phyloP scores from a whole-genome alignment of 2,113 vertebrate species.

The Anarrhichthys ocellatus region DNA sequence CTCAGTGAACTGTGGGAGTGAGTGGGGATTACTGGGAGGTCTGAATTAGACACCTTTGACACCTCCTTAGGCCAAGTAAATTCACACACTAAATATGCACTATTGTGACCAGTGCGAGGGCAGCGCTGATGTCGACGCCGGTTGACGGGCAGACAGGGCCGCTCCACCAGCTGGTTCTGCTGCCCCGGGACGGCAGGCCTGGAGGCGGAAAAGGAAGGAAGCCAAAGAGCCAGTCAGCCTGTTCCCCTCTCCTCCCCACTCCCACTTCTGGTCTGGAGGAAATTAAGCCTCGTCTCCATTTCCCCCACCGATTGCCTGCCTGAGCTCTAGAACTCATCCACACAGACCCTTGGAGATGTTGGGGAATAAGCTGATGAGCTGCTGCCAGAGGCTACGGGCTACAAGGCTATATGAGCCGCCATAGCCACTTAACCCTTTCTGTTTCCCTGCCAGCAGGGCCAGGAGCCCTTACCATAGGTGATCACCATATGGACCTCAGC shows the following conservation, averaged over 20 bases:
- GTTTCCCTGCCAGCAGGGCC: constrained; percentile 38
- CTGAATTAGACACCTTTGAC: constrained; percentile 66
- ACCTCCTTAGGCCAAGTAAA: constrained; percentile 56
- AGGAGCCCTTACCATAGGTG: constrained; percentile 55
- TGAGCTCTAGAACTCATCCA: constrained; percentile 52
- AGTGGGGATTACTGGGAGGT: constrained; percentile 35
- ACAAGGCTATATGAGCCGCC: constrained; percentile 39
- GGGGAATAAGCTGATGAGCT: constrained; percentile 62
- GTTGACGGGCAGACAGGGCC: constrained; percentile 65
- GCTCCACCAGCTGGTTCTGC: constrained; percentile 37
- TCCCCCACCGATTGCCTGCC: constrained; percentile 47
- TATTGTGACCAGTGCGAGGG: constrained; percentile 65
- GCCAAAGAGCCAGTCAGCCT: constrained; percentile 11
- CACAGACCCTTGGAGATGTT: constrained; percentile 50
- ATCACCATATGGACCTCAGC: constrained; percentile 58
- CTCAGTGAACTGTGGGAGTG: constrained; percentile 64
- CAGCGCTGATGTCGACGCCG: constrained; percentile 54
- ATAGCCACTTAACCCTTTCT: constrained; percentile 67
- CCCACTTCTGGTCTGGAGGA: constrained; percentile 70
- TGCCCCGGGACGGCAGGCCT: constrained; percentile 48
- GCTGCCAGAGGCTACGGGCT: constrained; percentile 61
- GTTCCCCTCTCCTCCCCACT: constrained; percentile 10
- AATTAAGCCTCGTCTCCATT: constrained; percentile 78
- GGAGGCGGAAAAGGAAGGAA: constrained; percentile 25
- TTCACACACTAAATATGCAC: constrained; percentile 66